Percentiles rank a stretch among this genome's conserved stretches.
These are phyloP conservation scores for Rhagoletis zephyria DNA, from an alignment of 1,140 invertebrate genomes.

Conservation along the genomic window DNA sequence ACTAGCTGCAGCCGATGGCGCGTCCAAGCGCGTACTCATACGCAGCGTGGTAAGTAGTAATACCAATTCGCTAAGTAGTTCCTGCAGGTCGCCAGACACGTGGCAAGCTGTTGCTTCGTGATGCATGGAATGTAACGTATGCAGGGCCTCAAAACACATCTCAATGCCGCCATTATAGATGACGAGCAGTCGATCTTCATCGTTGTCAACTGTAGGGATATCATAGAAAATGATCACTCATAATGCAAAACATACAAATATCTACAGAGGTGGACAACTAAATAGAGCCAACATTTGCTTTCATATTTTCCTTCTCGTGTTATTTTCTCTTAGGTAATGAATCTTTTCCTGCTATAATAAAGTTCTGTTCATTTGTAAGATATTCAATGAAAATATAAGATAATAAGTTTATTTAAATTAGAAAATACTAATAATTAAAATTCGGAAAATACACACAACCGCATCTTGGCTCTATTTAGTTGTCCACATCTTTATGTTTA, in stretches of 20 bases:
- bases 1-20: conserved; percentile 56
- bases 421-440: too few relatives aligned
- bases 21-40: conserved; percentile 64
- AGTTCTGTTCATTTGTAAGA: too few relatives aligned
- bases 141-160: conserved; percentile 91
- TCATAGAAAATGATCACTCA: not conserved
- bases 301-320: too few relatives aligned
- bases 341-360: too few relatives aligned
- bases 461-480: too few relatives aligned
- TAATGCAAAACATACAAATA: not conserved
- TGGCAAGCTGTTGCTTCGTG: conserved; percentile 93
- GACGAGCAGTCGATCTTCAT: conserved; percentile 90
- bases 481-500: too few relatives aligned
- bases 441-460: too few relatives aligned
- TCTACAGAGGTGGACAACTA: too few relatives aligned
- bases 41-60: conserved; percentile 67
- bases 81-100: conserved; percentile 85
- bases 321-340: too few relatives aligned
- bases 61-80: conserved; percentile 82
- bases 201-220: conserved; percentile 79
- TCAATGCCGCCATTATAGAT: conserved; percentile 90
- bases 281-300: too few relatives aligned
- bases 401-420: too few relatives aligned
- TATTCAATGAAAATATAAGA: too few relatives aligned
- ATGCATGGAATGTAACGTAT: conserved; percentile 93